phyloP scores from a whole-genome alignment of 2,113 vertebrate species.

The Calidris pygmaea region DNA sequence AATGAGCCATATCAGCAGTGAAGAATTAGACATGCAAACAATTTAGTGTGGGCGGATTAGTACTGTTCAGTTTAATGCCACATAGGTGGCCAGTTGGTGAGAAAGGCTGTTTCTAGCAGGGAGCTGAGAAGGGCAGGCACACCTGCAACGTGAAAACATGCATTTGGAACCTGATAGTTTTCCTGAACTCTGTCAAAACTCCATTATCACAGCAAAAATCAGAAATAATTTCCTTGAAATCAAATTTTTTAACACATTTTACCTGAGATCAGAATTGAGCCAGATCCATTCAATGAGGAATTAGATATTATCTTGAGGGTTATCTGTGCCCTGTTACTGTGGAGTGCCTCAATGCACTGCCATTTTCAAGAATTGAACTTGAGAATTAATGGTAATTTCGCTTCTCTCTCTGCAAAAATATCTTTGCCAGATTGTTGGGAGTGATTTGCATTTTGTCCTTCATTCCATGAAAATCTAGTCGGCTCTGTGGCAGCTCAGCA shows the following conservation, averaged over 20 bases:
- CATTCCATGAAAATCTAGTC: not conserved
- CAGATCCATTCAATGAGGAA: not conserved
- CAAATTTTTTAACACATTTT: not conserved
- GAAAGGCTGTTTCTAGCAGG: not conserved
- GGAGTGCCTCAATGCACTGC: fast-evolving
- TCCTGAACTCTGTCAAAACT: not conserved
- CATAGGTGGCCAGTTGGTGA: not conserved
- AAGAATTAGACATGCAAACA: not conserved
- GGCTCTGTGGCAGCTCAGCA: not conserved
- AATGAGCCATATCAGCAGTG: not conserved
- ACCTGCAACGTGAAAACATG: not conserved
- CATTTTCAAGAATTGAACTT: not conserved
- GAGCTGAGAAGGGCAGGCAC: not conserved
- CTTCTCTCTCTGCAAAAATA: not conserved
- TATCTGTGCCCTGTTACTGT: not conserved
- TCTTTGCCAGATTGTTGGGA: not conserved
- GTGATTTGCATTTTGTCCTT: not conserved
- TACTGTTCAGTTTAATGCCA: not conserved
- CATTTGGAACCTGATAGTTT: not conserved
- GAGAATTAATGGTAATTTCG: not conserved
- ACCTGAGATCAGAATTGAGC: not conserved
- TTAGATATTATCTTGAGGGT: not conserved
- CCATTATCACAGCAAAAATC: not conserved
- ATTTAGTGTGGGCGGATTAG: not conserved
- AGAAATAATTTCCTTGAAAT: not conserved